Conservation (phyloP, 1,140 invertebrate genomes). For the Adelges cooleyi region DNA sequence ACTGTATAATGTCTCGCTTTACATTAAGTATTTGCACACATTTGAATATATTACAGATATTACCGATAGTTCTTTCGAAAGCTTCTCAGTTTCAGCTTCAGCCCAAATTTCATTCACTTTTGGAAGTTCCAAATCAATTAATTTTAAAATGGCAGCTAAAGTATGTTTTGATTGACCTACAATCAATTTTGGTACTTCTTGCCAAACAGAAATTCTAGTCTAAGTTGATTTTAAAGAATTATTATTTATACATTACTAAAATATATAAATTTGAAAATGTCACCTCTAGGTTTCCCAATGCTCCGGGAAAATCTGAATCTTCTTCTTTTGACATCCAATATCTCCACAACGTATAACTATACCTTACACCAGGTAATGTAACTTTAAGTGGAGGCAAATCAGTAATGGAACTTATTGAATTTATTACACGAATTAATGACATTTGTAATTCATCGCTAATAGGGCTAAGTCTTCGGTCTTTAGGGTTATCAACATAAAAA, state of each 20-base stretch:
- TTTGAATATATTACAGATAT: slow-evolving; percentile 32
- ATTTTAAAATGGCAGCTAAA: slow-evolving; percentile 52
- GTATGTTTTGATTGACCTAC: slow-evolving; percentile 48
- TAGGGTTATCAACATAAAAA: slow-evolving; percentile 62
- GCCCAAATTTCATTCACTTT: slow-evolving; percentile 51
- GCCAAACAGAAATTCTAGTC: slow-evolving; percentile 38
- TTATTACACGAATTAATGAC: slow-evolving; percentile 46
- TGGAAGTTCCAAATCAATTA: slow-evolving; percentile 52
- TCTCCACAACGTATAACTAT: slow-evolving; percentile 55
- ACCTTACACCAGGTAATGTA: slow-evolving; percentile 46
- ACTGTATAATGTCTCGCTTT: too few relatives aligned
- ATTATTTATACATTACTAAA: slow-evolving; percentile 30
- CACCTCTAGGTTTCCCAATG: slow-evolving; percentile 50
- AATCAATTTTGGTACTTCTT: slow-evolving; percentile 49
- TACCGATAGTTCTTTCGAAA: slow-evolving; percentile 49
- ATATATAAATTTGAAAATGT: slow-evolving; percentile 17
- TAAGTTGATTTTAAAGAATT: slow-evolving; percentile 31
- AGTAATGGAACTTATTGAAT: slow-evolving; percentile 38
- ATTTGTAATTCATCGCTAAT: slow-evolving; percentile 54
- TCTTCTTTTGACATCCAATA: slow-evolving; percentile 61
- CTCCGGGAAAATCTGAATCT: slow-evolving; percentile 46
- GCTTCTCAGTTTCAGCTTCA: slow-evolving; percentile 44
- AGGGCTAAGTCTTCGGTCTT: slow-evolving; percentile 54
- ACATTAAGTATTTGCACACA: too few relatives aligned
- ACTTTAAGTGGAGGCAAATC: slow-evolving; percentile 38